Evolutionary conservation across 2,888 invertebrate species (phyloP).

Genomic region (Drosophila diplacantha): DNA sequence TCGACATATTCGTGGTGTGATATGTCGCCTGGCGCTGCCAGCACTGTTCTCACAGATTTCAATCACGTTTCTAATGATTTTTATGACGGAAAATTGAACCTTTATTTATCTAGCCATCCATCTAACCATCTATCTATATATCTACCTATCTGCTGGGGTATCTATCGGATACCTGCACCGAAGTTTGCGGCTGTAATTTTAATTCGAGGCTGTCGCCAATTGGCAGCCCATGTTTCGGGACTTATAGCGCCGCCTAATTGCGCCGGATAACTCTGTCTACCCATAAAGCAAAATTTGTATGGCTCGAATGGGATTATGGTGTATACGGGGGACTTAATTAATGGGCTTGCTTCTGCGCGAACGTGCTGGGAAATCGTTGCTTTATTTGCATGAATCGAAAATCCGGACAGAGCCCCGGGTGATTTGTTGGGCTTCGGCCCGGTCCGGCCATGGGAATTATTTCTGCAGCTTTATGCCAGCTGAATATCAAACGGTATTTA

Average conservation of each 20-base stretch:
- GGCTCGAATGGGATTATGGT: constrained; percentile 30
- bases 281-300: constrained; percentile 45
- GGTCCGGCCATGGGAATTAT: constrained; percentile 66
- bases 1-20: constrained; percentile 62
- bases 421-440: constrained; percentile 55
- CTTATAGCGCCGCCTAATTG: constrained; percentile 64
- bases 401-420: constrained; percentile 36
- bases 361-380: constrained; percentile 71
- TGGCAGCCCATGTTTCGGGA: constrained; percentile 29
- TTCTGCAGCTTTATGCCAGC: constrained; percentile 64
- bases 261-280: constrained; percentile 32
- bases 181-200: constrained; percentile 62
- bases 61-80: constrained; percentile 71
- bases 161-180: constrained; percentile 25
- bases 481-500: constrained; percentile 67
- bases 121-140: constrained; percentile 32
- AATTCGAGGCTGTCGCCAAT: constrained; percentile 61
- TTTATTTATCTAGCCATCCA: constrained; percentile 55
- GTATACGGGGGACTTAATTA: constrained; percentile 61
- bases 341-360: constrained; percentile 62
- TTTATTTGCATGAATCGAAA: constrained; percentile 55
- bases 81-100: constrained; percentile 72
- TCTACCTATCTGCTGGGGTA: constrained; percentile 22
- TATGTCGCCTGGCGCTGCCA: constrained; percentile 59
- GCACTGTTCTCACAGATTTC: constrained; percentile 58